Evolutionary conservation across 2,797 vertebrate species (phyloP), one percentile per base, ranked within the genome.

Genomic region (Artibeus lituratus): DNA sequence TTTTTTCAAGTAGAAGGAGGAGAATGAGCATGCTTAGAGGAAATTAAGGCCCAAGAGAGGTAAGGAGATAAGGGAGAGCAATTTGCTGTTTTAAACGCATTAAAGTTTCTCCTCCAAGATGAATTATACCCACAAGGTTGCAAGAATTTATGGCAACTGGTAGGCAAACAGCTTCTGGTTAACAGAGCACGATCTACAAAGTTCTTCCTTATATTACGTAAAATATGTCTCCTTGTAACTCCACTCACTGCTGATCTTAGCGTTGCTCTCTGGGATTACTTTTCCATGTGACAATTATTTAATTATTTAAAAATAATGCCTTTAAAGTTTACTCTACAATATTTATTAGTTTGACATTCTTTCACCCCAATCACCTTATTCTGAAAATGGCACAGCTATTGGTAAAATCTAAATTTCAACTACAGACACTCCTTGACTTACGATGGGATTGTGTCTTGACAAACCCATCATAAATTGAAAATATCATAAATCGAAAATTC

Each of bases 1-100:
- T 94, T 95, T 91, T 95, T 95, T 91, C 86, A 93, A 90, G 72
- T n/a, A 95, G 92, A 97, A 95, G 19, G 73, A 93, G 70, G 39
- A 97, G 49, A 95, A 94, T 90, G 97, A 85, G 96, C 84, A 90
- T 26, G 21, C 44, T 35, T 91, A 93, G 84, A 97, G 90, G 93
- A 96, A 96, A 91, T 59, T 83, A 92, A 91, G 69, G 84, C 70
- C 92, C 73, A 35, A 85, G 89, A 92, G 86, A 97, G n/a, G 93
- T 47, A 53, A 83, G 18, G 44, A 94, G 93, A 76, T 39, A 86
- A 94, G 73, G 53, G 37, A 67, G 42, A 82, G 74, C 47, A 85
- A 57, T 44, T 72, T 57, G 67, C 49, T 86, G 39, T 49, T 51
- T 73, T 85, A 70, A 77, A 87, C 19, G 62, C 83, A 93, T 59